phyloP scores from a whole-genome alignment of 2,113 vertebrate species.

The Coptodon rendalli region DNA sequence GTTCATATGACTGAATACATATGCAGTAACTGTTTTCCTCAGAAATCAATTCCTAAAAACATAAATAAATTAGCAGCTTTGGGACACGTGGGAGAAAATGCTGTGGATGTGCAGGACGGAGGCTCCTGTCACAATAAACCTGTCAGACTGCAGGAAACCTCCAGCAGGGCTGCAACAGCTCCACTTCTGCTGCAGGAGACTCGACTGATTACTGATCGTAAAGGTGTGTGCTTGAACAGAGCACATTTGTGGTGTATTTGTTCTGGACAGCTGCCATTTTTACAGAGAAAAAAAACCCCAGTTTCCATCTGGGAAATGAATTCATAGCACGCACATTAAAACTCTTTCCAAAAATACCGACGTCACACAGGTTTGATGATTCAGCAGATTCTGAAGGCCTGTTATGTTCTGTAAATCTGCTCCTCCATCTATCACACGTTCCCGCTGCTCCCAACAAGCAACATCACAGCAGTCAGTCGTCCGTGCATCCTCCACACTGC shows the following conservation, averaged over 20 bases:
- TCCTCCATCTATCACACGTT: background rate
- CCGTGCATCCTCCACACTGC: background rate
- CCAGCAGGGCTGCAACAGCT: background rate
- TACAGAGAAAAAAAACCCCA: background rate
- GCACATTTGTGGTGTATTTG: background rate
- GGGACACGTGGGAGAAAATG: background rate
- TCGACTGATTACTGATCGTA: fast-evolving
- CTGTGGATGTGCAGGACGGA: fast-evolving
- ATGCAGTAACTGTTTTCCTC: fast-evolving
- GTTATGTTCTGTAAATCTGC: background rate
- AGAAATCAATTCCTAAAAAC: background rate
- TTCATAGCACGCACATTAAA: background rate
- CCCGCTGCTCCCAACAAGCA: background rate
- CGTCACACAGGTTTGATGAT: background rate
- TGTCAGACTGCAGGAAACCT: background rate
- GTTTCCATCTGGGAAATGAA: background rate
- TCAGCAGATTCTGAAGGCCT: background rate
- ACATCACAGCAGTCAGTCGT: background rate
- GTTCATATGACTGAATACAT: background rate
- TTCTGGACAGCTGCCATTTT: background rate
- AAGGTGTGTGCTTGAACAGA: background rate
- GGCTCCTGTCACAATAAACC: background rate
- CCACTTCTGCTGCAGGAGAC: background rate
- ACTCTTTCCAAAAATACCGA: background rate
- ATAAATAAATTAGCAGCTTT: background rate